Evolutionary conservation across 2,113 vertebrate genomes (phyloP), one percentile per base, ranked within the genome.

Genomic region (Gobiocypris rarus): DNA sequence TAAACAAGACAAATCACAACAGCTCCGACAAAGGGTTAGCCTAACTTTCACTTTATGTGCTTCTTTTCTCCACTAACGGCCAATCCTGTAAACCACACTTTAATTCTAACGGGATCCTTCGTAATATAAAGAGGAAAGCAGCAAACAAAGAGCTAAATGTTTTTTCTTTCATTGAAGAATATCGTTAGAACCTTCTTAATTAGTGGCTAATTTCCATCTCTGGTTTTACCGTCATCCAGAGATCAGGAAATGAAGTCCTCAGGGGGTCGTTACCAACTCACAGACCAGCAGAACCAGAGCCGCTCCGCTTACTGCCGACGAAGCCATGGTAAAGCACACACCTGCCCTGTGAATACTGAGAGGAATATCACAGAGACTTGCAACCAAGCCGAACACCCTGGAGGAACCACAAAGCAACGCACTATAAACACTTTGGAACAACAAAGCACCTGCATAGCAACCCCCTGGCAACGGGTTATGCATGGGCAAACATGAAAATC

Each of bases 211-310:
- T 87, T 87, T 89, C 85, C 88, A 79, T 58, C 45, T 83, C 81
- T 86, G 74, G 81, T 84, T 85, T 83, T 48, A 50, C 48, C 61
- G 19, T 71, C 75, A 75, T 50, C 15, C 59, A 69, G 82, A 75
- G 59, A 84, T 24, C 83, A 86, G 83, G 87, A 88, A 85, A 85
- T 83, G 70, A 82, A 10, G 54, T 76, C 75, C 74, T 77, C n/a
- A n/a, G 83, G 54, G 71, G 34, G 38, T 50, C 52, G 43, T 83
- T 84, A 83, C 61, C 76, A 71, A 79, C 24, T 24, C 74, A 75
- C 83, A 83, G 87, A 73, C 52, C 81, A 59, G 28, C 76, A 89
- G 17, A 34, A 1, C 7, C 63, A 67, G 70, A 74, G 45, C 70
- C 26, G 31, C 65, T 34, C 28, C 5, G 15, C 3, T 69, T 15